Percentiles rank a stretch among this genome's conserved stretches.
Conservation (phyloP, 2,888 invertebrate genomes). For the Hypomecis atomaria region DNA sequence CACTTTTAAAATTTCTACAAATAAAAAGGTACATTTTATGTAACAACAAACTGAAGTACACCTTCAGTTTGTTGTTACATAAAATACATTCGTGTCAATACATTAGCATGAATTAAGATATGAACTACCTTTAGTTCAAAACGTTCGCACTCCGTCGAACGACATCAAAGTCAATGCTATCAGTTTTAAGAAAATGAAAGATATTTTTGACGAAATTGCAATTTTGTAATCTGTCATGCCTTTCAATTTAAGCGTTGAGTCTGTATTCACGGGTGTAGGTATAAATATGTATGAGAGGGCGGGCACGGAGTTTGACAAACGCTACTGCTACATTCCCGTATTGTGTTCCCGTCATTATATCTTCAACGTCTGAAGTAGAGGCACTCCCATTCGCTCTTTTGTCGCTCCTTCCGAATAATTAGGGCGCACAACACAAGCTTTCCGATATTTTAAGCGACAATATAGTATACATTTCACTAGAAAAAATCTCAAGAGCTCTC, state of each 20-base stretch:
- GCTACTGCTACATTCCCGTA: constrained; percentile 68
- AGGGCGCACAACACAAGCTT: constrained; percentile 67
- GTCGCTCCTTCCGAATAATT: constrained; percentile 82
- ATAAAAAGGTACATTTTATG: constrained; percentile 51
- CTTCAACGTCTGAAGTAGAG: constrained; percentile 68
- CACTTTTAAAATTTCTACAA: constrained; percentile 1
- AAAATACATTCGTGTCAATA: constrained; percentile 20
- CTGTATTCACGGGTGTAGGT: constrained; percentile 50
- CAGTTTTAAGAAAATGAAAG: constrained; percentile 6
- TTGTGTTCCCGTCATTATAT: constrained; percentile 73
- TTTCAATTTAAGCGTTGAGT: constrained; percentile 29
- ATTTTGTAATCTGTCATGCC: constrained; percentile 16
- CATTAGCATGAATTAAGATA: constrained; percentile 35
- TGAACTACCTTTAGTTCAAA: constrained; percentile 11
- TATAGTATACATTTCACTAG: constrained; percentile 80
- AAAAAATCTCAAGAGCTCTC: constrained; percentile 70
- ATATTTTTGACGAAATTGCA: constrained; percentile 13
- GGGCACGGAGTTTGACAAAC: constrained; percentile 64
- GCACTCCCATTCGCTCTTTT: constrained; percentile 75
- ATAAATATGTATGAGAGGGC: constrained; percentile 81
- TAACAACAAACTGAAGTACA: constrained; percentile 62
- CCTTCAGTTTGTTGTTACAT: too few relatives aligned
- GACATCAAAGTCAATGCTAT: constrained; percentile 17
- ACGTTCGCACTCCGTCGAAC: constrained; percentile 15
- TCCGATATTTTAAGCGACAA: constrained; percentile 60